These are phyloP conservation scores for Trachemys scripta DNA, from an alignment of 2,113 vertebrate species.

Conservation along the genomic window DNA sequence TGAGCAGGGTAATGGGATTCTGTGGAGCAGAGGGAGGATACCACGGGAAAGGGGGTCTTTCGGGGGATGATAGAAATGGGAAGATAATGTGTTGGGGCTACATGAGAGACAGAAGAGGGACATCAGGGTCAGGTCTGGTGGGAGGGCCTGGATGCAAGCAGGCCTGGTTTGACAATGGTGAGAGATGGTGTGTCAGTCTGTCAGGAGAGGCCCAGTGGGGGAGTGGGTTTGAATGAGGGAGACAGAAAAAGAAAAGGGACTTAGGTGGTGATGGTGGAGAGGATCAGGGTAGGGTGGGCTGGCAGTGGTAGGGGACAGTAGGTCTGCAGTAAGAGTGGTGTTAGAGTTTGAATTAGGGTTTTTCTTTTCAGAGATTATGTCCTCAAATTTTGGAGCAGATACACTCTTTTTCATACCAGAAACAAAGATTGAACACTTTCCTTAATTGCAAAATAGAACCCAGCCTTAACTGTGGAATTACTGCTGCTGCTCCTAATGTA, in stretches of 20 bases:
- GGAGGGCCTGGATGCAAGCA: background rate
- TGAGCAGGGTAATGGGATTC: background rate
- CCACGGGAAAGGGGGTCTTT: background rate
- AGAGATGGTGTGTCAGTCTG: background rate
- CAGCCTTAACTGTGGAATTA: background rate
- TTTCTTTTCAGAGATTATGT: background rate
- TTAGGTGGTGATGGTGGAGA: background rate
- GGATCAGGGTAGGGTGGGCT: background rate
- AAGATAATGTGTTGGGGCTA: background rate
- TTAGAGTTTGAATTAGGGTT: background rate
- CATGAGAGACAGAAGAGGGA: background rate
- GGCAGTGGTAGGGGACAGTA: background rate
- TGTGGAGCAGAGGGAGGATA: background rate
- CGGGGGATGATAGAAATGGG: rapidly evolving
- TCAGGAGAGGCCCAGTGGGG: rapidly evolving
- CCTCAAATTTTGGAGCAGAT: background rate
- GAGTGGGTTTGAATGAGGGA: background rate
- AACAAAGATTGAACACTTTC: background rate
- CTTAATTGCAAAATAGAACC: background rate
- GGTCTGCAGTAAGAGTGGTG: background rate
- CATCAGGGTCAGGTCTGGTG: background rate
- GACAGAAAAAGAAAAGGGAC: background rate
- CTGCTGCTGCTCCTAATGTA: background rate
- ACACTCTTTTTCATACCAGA: background rate
- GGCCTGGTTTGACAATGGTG: background rate